Evolutionary conservation across 2,113 vertebrate species (phyloP).

Genomic region (Phycodurus eques): DNA sequence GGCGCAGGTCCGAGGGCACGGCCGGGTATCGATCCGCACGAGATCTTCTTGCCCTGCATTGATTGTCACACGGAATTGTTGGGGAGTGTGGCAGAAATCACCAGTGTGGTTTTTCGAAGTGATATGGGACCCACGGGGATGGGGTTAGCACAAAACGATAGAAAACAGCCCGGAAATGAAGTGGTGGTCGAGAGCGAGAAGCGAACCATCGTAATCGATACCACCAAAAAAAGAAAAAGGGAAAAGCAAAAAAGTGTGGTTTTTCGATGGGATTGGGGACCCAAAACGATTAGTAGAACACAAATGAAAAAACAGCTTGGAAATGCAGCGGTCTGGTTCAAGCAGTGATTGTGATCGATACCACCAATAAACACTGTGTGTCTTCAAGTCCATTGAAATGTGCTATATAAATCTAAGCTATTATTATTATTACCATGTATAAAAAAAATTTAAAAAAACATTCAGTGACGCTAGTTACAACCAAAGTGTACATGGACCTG

Average conservation of each 20-base stretch:
- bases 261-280: no score
- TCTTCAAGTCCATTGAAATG: no score
- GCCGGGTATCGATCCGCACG: conserved; percentile 53
- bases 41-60: conserved; percentile 51
- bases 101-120: conserved; percentile 23
- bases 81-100: conserved; percentile 45
- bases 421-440: background rate
- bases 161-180: background rate
- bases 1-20: conserved; percentile 56
- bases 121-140: conserved; percentile 29
- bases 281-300: no score
- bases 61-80: conserved; percentile 61
- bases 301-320: no score
- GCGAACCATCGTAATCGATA: no score
- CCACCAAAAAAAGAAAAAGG: no score
- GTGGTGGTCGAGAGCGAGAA: background rate
- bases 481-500: conserved; percentile 3
- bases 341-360: no score
- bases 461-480: conserved; percentile 2
- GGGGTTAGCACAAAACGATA: background rate
- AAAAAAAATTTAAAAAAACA: background rate
- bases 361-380: no score
- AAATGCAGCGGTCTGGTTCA: no score
- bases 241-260: no score
- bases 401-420: background rate